Percentiles rank a stretch among this genome's conserved stretches.
Evolutionary conservation across 64 coral and sea anemone species (phyloP).

Genomic region (Montipora foliosa): DNA sequence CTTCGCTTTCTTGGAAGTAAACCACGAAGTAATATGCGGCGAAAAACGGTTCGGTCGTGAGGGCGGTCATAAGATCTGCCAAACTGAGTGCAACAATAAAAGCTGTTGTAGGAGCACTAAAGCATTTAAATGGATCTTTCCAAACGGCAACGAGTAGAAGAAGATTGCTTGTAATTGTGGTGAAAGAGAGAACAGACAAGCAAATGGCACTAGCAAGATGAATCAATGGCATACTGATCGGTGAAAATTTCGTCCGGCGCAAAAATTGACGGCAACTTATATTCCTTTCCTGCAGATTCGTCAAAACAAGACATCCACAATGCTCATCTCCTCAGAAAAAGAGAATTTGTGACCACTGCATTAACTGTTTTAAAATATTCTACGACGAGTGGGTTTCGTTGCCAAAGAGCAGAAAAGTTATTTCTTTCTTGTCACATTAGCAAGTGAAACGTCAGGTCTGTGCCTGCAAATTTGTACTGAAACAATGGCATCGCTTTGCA

Average conservation of each 20-base stretch:
- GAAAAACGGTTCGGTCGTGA: conserved; percentile 68
- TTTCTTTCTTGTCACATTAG: no score
- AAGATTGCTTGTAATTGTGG: conserved; percentile 68
- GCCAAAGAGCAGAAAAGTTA: no score
- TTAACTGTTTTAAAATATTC: no score
- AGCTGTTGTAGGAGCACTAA: conserved; percentile 29
- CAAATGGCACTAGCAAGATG: conserved; percentile 55
- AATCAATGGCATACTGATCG: neutral
- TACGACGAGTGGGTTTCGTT: no score
- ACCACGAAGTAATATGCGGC: conserved; percentile 50
- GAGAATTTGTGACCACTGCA: neutral
- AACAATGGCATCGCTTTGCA: no score
- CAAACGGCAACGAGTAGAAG: conserved; percentile 71
- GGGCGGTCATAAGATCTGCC: conserved; percentile 48
- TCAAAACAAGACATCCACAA: neutral
- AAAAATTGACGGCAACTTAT: no score
- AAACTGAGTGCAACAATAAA: conserved; percentile 57
- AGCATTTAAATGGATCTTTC: conserved; percentile 79
- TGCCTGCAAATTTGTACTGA: no score
- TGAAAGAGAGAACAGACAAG: conserved; percentile 50
- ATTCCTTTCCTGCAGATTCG: neutral
- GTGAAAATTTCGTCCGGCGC: neutral
- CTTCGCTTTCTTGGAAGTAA: neutral
- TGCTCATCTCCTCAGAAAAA: neutral
- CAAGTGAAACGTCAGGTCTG: no score